Conservation (phyloP, 2,113 vertebrate genomes). For the Nesogale talazaci region DNA sequence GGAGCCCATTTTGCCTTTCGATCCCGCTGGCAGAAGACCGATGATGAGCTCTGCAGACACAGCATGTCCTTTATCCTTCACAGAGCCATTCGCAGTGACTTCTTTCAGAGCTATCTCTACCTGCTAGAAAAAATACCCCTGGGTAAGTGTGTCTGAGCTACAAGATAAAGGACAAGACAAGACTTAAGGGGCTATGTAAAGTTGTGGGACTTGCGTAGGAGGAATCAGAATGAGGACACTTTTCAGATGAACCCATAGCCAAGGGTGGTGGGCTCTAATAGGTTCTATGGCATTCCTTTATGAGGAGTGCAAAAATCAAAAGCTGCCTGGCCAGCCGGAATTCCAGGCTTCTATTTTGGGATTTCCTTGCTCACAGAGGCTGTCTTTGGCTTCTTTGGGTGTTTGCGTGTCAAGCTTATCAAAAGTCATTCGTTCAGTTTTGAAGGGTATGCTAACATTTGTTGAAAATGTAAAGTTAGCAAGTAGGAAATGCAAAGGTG, state of each 20-base stretch:
- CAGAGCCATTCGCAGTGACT: constrained; percentile 92
- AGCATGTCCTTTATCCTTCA: constrained; percentile 97
- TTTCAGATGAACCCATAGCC: neutral
- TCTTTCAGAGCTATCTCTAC: constrained; percentile 97
- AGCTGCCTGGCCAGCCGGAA: neutral
- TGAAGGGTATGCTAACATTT: neutral
- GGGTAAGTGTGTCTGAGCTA: constrained; percentile 89
- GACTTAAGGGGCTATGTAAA: neutral
- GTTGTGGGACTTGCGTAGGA: neutral
- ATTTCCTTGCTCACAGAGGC: neutral
- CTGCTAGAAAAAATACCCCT: constrained; percentile 93
- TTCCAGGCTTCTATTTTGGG: constrained; percentile 27
- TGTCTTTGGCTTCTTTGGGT: neutral
- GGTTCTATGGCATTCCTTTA: constrained; percentile 33
- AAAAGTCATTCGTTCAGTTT: constrained; percentile 21
- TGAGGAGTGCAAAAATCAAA: neutral
- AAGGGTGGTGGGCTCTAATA: too few species aligned
- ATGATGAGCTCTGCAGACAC: constrained; percentile 92
- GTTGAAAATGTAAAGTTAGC: neutral
- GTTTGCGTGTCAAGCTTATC: neutral
- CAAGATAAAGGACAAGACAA: neutral
- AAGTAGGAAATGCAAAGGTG: neutral
- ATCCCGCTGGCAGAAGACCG: constrained; percentile 93
- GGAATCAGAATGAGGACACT: neutral
- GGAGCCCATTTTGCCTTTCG: constrained; percentile 93